Base-by-base conservation (phyloP, 2,797 vertebrate species). In the Poecilia wingei region DNA sequence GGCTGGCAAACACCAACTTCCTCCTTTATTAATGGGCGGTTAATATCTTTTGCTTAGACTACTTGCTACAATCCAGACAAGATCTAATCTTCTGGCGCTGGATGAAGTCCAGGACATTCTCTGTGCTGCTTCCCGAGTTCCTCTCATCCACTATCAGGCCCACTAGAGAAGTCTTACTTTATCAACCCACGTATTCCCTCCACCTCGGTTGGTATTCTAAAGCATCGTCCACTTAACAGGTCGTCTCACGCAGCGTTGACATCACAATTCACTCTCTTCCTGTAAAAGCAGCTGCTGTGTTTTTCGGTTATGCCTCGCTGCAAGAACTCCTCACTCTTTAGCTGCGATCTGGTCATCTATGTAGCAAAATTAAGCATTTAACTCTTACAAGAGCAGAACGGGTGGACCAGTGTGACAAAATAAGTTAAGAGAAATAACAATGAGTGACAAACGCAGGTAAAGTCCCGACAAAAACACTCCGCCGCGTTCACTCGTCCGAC, bases 241-340 rank as follows among this genome's bases (percentile, higher is more conserved):
- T 39, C 16, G 0, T 22, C 20, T 66, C 61, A 22, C 10, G 20
- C 33, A 68, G 36, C 39, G 9, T 41, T 68, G 36, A 22, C 18
- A 25, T 41, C 33, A n/a, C 72, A 53, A 39, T 72, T 33, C 9
- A 8, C 5, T 28, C 73, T 75, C 74, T 80, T 84, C 84, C 36
- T 68, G 88, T 72, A 92, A 89, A 85, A 91, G 47, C 87, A 91
- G 87, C 91, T 91, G 93, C 47, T 83, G 79, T 76, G 53, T 82
- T 87, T 83, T 80, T 41, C 39, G 84, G 77, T 73, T 33, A 55
- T 66, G 80, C 78, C 79, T 86, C 78, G 14, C 46, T 79, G 43
- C 75, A 82, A 43, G 71, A 76, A 82, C 36, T 55, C 7, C 70
- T 82, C 78, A 78, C 74, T 77, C 64, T 76, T 69, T 31, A 79